Conservation (phyloP, 2,113 vertebrate species). For the Heterocephalus glaber region DNA sequence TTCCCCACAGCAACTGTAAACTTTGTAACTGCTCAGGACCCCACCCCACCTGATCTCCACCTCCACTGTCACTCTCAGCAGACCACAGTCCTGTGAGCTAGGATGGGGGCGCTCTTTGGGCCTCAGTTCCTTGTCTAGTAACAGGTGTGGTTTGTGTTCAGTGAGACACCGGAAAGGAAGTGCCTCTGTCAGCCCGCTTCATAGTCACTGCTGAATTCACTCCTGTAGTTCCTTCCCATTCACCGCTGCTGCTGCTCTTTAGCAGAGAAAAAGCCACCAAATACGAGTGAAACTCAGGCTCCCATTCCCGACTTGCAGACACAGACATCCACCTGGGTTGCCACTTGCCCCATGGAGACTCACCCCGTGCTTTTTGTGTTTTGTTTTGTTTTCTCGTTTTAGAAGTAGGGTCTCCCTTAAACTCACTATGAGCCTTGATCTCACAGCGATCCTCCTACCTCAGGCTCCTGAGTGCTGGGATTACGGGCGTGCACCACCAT, state of each 20-base stretch:
- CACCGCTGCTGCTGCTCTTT: background rate
- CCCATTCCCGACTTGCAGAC: background rate
- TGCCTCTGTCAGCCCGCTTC: background rate
- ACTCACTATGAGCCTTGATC: too few relatives aligned
- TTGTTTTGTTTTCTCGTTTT: too few relatives aligned
- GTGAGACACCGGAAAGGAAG: background rate
- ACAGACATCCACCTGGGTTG: background rate
- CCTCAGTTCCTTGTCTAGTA: background rate
- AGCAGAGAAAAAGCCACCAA: slow-evolving; percentile 21
- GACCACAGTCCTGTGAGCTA: background rate
- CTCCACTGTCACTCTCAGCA: background rate
- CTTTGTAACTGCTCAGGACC: background rate
- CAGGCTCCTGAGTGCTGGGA: too few relatives aligned
- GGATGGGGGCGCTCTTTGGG: background rate
- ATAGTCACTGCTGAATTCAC: background rate
- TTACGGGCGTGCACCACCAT: too few relatives aligned
- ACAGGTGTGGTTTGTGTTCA: background rate
- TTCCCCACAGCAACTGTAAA: background rate
- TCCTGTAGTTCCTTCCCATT: background rate
- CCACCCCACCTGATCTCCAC: background rate
- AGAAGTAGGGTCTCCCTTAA: too few relatives aligned
- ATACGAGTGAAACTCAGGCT: background rate
- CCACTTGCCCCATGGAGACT: background rate
- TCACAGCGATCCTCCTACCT: too few relatives aligned
- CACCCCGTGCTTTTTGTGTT: background rate